phyloP scores from a whole-genome alignment of 1,140 invertebrate species.

The Danaus plexippus region DNA sequence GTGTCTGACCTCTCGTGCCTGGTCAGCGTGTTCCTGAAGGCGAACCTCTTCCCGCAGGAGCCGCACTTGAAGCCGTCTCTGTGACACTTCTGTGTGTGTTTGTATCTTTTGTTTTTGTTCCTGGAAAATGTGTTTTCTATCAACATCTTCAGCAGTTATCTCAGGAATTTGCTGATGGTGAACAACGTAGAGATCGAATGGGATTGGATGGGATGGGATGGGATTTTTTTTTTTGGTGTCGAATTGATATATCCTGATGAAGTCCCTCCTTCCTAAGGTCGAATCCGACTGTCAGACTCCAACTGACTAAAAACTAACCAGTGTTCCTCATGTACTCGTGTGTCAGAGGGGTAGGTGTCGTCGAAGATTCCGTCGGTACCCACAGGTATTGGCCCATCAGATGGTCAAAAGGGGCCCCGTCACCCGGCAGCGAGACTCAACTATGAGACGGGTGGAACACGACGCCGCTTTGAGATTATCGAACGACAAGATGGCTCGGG shows the following conservation, averaged over 20 bases:
- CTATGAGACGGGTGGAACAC: too few species aligned
- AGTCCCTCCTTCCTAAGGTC: not conserved
- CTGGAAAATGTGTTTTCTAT: slow-evolving; percentile 15
- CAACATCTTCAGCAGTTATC: not conserved
- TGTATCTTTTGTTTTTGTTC: slow-evolving; percentile 29
- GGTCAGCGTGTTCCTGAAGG: slow-evolving; percentile 6
- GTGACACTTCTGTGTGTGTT: slow-evolving; percentile 29
- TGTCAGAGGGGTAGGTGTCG: too few species aligned
- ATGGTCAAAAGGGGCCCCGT: too few species aligned
- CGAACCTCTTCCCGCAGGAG: slow-evolving; percentile 24
- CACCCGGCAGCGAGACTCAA: too few species aligned
- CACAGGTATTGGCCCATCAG: too few species aligned
- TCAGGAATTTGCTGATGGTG: not conserved
- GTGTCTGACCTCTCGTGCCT: slow-evolving; percentile 8
- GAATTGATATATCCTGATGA: not conserved
- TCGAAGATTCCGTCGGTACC: too few species aligned
- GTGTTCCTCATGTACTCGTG: too few species aligned
- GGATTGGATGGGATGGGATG: not conserved
- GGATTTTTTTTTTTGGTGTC: not conserved
- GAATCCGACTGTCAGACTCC: slow-evolving; percentile 19
- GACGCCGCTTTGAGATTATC: too few species aligned
- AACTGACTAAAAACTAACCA: slow-evolving; percentile 12
- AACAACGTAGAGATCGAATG: not conserved
- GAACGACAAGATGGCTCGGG: too few species aligned
- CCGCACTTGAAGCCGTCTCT: slow-evolving; percentile 28